Evolutionary conservation across 1,140 invertebrate genomes (phyloP), one percentile per base, ranked within the genome.

Genomic region (Nasonia longicornis): DNA sequence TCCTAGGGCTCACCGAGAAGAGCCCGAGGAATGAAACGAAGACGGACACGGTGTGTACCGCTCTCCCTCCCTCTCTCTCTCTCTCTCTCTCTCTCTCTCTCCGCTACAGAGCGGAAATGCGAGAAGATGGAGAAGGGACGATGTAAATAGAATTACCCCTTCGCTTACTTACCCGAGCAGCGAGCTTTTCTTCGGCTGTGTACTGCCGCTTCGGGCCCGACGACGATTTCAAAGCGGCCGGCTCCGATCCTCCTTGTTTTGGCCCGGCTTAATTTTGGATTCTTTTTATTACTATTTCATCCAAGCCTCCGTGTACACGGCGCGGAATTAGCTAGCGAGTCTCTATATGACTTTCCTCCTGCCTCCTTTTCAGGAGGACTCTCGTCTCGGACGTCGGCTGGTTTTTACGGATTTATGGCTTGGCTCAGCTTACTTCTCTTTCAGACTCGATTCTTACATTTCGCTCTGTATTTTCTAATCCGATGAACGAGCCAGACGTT

Each of bases 81-180:
- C 26, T 11, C 52, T 58, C 52, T 11, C 64, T 29, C 64, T 29
- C 2, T 10, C 64, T 11, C 64, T 26, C 64, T 14, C 29, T n/a
- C 12, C 6, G 11, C 52, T 20, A 8, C 20, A 2, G 12, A 14
- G n/a, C 26, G 79, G 31, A 81, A 70, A 77, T 52, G 52, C 74
- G 74, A 63, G 42, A 70, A 77, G 80, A 77, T 48, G 35, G 66
- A 70, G 80, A 69, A 75, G 70, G 66, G 67, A 73, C 58, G 67
- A 79, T 74, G 71, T 82, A 82, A 82, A 82, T 82, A 82, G 81
- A 82, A 82, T 82, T 82, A 82, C 29, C 76, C 42, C 26, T 76
- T 81, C 73, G 80, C 72, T n/a, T 75, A n/a, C 31, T 69, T 58
- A 66, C 26, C 66, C 45, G 26, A n/a, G 3, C 8, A 45, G 48